phyloP scores from a whole-genome alignment of 2,888 invertebrate species.

The Lepidocyrtoides sp. region DNA sequence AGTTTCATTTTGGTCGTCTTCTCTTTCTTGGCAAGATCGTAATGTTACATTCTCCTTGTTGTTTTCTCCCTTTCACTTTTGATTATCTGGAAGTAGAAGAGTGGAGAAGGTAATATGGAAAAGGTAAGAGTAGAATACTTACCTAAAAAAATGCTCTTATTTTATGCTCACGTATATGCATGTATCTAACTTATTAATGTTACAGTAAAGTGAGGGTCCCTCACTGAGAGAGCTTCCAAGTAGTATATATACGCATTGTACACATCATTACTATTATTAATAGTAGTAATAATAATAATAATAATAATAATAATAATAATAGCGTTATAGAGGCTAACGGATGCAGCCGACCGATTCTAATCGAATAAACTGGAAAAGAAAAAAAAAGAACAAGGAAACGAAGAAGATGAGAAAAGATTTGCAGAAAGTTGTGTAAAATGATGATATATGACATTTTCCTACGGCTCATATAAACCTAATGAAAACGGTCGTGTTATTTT shows the following conservation, averaged over 20 bases:
- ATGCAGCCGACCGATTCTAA: constrained; percentile 62
- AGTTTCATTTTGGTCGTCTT: background rate
- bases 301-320: background rate
- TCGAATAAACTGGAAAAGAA: constrained; percentile 70
- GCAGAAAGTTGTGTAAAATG: constrained; percentile 67
- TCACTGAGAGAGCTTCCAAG: background rate
- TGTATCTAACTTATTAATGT: background rate
- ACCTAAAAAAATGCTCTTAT: background rate
- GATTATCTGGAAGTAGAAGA: background rate
- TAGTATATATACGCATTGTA: background rate
- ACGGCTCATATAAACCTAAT: constrained; percentile 42
- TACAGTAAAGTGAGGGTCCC: too few relatives aligned
- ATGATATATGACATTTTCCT: constrained; percentile 70
- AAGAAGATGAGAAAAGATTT: constrained; percentile 64
- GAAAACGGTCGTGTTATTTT: constrained; percentile 37
- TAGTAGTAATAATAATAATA: background rate
- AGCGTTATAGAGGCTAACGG: constrained; percentile 8
- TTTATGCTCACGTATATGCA: background rate
- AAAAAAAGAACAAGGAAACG: background rate
- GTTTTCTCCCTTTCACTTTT: background rate
- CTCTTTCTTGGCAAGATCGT: background rate
- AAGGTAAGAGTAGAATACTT: background rate
- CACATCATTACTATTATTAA: background rate
- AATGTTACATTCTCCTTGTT: background rate
- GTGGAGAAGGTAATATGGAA: too few relatives aligned